Percentiles rank a stretch among this genome's conserved stretches.
Conservation (phyloP, 2,888 invertebrate species). For the Acronicta alni region DNA sequence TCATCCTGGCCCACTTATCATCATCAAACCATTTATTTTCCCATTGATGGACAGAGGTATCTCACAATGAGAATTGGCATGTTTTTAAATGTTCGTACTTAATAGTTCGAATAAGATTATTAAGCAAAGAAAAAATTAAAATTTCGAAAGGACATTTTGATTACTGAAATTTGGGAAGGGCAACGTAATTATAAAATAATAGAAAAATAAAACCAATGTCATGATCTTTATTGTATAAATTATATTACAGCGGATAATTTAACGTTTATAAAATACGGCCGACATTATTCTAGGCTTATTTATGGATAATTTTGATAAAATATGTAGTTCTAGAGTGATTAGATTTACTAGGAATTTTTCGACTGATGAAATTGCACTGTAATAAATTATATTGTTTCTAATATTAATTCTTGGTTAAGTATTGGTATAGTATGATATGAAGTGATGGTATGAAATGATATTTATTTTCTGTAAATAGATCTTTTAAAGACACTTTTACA, state of each 20-base stretch:
- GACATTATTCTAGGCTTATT: conserved; percentile 30
- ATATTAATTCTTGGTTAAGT: neutral
- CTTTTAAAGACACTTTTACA: no score
- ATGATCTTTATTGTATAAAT: conserved; percentile 62
- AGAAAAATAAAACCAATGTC: conserved; percentile 54
- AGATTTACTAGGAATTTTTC: conserved; percentile 1
- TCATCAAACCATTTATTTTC: no score
- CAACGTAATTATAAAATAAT: conserved; percentile 39
- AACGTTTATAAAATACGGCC: conserved; percentile 45
- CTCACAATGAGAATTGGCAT: no score
- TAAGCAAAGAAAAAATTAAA: no score
- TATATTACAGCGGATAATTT: conserved; percentile 60
- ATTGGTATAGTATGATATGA: neutral
- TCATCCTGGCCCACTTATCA: no score
- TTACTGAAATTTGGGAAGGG: no score
- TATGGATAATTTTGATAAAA: conserved; percentile 24
- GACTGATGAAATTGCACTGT: conserved; percentile 20
- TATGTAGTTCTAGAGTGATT: conserved; percentile 14
- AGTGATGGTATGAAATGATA: no score
- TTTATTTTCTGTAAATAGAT: no score
- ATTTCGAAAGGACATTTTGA: no score
- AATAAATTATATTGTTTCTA: neutral
- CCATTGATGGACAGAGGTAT: no score
- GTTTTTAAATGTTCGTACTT: no score
- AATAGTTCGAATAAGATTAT: no score